Evolutionary conservation across 2,113 vertebrate species (phyloP).

Genomic region (Vidua chalybeata): DNA sequence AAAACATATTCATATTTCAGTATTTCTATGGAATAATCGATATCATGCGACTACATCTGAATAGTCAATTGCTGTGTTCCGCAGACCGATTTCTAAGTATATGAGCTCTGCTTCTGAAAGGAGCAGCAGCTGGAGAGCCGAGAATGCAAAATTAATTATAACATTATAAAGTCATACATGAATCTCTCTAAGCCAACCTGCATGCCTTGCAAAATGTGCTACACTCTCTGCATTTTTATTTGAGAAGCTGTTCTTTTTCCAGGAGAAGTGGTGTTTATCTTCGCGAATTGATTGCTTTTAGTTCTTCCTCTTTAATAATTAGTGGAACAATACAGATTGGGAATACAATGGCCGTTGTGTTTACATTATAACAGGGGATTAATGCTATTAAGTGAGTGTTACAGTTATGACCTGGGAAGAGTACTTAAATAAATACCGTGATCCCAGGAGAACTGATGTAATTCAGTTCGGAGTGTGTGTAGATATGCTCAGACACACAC

Average conservation of each 20-base stretch:
- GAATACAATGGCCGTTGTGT: slow-evolving; percentile 47
- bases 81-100: slow-evolving; percentile 20
- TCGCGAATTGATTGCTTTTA: background rate
- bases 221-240: slow-evolving; percentile 20
- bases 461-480: slow-evolving; percentile 17
- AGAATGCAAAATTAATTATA: slow-evolving; percentile 51
- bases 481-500: background rate
- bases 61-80: slow-evolving; percentile 40
- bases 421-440: slow-evolving; percentile 30
- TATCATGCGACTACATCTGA: slow-evolving; percentile 31
- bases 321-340: slow-evolving; percentile 49
- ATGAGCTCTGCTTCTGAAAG: slow-evolving; percentile 28
- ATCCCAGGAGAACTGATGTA: background rate
- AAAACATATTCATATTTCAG: slow-evolving; percentile 55
- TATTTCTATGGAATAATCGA: slow-evolving; percentile 59
- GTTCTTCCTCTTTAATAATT: slow-evolving; percentile 58
- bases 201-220: background rate
- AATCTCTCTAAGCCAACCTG: slow-evolving; percentile 20
- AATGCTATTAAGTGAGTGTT: slow-evolving; percentile 66
- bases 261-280: background rate
- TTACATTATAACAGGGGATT: slow-evolving; percentile 61
- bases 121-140: slow-evolving; percentile 11
- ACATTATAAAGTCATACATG: slow-evolving; percentile 40
- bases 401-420: slow-evolving; percentile 34
- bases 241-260: background rate